Conservation (phyloP, 2,888 invertebrate genomes). For the Epinotia ramella region DNA sequence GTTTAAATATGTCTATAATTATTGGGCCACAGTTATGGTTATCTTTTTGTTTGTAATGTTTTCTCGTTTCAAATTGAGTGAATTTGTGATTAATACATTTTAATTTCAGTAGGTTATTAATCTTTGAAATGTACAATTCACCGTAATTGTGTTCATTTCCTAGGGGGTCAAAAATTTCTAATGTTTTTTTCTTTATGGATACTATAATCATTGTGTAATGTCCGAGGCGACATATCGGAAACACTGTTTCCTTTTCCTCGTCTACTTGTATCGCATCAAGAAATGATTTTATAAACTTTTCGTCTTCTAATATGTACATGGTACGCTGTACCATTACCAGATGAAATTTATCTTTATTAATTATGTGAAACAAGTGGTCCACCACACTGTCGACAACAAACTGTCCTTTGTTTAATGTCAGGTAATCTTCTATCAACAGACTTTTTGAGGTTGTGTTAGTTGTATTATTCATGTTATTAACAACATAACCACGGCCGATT, state of each 20-base stretch:
- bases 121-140: not conserved
- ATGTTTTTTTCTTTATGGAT: not conserved
- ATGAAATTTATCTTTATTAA: not conserved
- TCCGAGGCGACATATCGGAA: no score
- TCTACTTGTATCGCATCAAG: no score
- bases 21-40: not conserved
- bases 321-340: not conserved
- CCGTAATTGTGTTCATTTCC: not conserved
- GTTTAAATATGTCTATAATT: not conserved
- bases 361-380: not conserved
- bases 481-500: constrained; percentile 7
- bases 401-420: not conserved
- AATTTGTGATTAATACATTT: not conserved
- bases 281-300: no score
- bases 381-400: not conserved
- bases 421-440: constrained; percentile 1
- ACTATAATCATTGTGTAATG: constrained; percentile 1
- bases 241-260: no score
- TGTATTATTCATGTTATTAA: not conserved
- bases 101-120: not conserved
- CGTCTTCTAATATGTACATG: not conserved
- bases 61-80: not conserved
- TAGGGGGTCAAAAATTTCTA: not conserved
- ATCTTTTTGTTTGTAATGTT: not conserved
- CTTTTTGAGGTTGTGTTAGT: no score